These are phyloP conservation scores for Homalodisca vitripennis DNA, from an alignment of 1,140 invertebrate species.

Conservation along the genomic window DNA sequence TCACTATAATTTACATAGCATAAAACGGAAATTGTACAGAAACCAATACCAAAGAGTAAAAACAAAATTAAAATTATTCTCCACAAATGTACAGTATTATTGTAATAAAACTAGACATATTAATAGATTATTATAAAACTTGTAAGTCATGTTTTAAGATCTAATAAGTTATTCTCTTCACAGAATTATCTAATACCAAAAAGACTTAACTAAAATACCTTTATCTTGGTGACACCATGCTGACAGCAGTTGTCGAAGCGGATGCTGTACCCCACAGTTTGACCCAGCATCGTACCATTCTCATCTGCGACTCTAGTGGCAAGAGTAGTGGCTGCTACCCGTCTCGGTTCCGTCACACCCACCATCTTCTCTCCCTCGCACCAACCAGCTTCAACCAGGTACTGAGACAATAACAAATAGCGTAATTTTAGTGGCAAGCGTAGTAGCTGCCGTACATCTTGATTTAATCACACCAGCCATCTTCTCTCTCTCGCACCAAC, in stretches of 20 bases:
- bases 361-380: constrained; percentile 66
- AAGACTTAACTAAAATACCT: no score
- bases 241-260: constrained; percentile 83
- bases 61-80: no score
- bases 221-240: constrained; percentile 72
- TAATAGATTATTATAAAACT: no score
- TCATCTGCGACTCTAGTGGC: constrained; percentile 91
- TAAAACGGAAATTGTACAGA: no score
- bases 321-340: constrained; percentile 87
- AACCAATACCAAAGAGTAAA: no score
- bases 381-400: constrained; percentile 91
- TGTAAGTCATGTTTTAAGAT: no score
- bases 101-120: no score
- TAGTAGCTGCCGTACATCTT: constrained; percentile 84
- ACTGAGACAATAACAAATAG: constrained; percentile 67
- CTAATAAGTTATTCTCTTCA: no score
- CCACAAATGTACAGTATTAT: no score
- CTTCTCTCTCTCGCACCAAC: constrained; percentile 73
- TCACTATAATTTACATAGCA: no score
- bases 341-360: constrained; percentile 87
- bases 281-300: constrained; percentile 70
- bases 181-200: no score
- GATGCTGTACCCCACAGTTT: constrained; percentile 90
- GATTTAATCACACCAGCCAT: constrained; percentile 90
- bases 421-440: constrained; percentile 88